Evolutionary conservation across 2,113 vertebrate species (phyloP).

Genomic region (Rhinolophus ferrumequinum): DNA sequence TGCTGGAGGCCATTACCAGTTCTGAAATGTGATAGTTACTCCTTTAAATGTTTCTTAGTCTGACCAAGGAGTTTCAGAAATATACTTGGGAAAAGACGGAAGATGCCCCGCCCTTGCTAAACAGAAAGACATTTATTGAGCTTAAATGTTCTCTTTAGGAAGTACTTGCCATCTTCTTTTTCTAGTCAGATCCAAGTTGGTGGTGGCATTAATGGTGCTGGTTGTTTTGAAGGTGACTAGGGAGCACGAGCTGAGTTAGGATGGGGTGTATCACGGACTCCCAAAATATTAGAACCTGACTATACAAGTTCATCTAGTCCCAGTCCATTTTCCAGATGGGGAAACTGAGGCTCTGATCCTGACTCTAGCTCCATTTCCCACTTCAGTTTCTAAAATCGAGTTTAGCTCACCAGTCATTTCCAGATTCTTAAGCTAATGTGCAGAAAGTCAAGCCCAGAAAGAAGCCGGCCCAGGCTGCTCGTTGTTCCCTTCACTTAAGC

Average conservation of each 20-base stretch:
- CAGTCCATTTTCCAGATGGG: background rate
- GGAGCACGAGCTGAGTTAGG: background rate
- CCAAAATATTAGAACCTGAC: background rate
- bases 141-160: background rate
- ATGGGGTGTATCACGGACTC: accelerated
- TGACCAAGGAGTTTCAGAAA: background rate
- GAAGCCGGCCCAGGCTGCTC: too few relatives aligned
- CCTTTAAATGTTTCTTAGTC: background rate
- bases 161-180: background rate
- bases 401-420: background rate
- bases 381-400: background rate
- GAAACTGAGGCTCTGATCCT: background rate
- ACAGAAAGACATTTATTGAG: background rate
- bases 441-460: background rate
- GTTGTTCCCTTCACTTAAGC: background rate
- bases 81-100: background rate
- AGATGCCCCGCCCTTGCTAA: background rate
- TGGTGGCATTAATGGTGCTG: background rate
- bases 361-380: background rate
- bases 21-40: background rate
- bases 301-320: background rate
- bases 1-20: background rate
- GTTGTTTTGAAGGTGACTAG: background rate
- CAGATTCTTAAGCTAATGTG: background rate
- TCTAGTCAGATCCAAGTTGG: background rate